phyloP scores from a whole-genome alignment of 2,888 invertebrate species.

The Campoplex capitator region DNA sequence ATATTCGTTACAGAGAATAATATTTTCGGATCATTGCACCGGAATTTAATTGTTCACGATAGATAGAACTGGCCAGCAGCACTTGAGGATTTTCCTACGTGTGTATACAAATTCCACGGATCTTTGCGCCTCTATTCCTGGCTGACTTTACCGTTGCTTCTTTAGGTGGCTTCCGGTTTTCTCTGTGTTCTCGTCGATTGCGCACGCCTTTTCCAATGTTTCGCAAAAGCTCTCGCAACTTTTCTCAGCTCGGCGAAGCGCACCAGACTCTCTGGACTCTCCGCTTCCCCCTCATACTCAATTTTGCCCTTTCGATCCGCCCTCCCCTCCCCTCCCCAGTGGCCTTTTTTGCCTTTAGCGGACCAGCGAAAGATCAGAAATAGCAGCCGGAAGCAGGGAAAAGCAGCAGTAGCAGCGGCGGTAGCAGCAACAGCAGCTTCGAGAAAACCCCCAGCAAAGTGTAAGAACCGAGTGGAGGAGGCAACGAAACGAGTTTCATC shows the following conservation, averaged over 20 bases:
- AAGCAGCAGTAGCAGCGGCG: not conserved
- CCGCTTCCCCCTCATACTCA: not conserved
- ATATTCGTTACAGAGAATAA: not conserved
- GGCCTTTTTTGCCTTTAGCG: not conserved
- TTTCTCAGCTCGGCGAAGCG: conserved; percentile 67
- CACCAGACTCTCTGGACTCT: conserved; percentile 52
- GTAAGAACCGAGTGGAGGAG: conserved; percentile 28
- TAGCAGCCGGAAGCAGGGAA: conserved; percentile 10
- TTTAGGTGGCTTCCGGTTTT: conserved; percentile 24
- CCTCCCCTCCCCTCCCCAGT: not conserved
- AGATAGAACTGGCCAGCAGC: conserved; percentile 7
- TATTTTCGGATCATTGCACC: conserved; percentile 55
- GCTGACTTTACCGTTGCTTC: not conserved
- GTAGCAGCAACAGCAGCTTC: not conserved
- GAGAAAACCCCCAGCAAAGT: conserved; percentile 10
- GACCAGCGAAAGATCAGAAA: conserved; percentile 27
- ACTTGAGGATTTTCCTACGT: conserved; percentile 27
- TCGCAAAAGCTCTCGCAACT: conserved; percentile 58
- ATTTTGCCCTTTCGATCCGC: not conserved
- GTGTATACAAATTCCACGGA: conserved; percentile 33
- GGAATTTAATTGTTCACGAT: conserved; percentile 59
- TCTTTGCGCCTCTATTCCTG: not conserved
- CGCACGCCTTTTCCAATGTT: conserved; percentile 28
- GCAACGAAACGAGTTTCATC: conserved; percentile 71
- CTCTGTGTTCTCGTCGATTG: conserved; percentile 36